Conservation (phyloP, 2,113 vertebrate genomes). For the Corvus cornix region DNA sequence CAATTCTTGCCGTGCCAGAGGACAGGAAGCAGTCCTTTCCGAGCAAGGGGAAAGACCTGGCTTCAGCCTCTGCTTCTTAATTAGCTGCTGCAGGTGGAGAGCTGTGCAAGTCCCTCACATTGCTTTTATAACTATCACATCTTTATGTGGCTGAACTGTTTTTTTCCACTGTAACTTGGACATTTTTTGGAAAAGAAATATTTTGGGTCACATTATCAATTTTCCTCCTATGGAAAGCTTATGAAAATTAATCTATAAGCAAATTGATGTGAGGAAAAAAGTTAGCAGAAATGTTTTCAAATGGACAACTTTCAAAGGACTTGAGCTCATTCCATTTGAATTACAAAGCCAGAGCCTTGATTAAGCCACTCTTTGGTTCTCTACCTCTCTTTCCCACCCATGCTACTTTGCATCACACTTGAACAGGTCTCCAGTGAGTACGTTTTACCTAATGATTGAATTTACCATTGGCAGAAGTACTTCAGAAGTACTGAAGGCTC, state of each 20-base stretch:
- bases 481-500: not conserved
- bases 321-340: constrained; percentile 52
- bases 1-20: accelerated
- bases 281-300: constrained; percentile 54
- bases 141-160: constrained; percentile 34
- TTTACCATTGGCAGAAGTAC: not conserved
- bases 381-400: constrained; percentile 4
- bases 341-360: constrained; percentile 36
- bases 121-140: constrained; percentile 60
- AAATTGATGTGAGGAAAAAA: constrained; percentile 64
- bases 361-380: not conserved
- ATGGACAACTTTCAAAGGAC: constrained; percentile 57
- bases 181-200: constrained; percentile 61
- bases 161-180: constrained; percentile 61
- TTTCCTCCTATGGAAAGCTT: constrained; percentile 61
- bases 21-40: constrained; percentile 12
- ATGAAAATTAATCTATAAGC: constrained; percentile 69
- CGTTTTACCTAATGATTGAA: not conserved
- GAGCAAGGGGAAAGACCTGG: not conserved
- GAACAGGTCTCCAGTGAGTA: not conserved
- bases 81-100: constrained; percentile 65
- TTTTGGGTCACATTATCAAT: constrained; percentile 67
- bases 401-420: not conserved
- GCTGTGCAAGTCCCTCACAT: constrained; percentile 13
- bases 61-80: constrained; percentile 23